phyloP scores from a whole-genome alignment of 2,797 vertebrate genomes.

The Brachyrhaphis roseni region DNA sequence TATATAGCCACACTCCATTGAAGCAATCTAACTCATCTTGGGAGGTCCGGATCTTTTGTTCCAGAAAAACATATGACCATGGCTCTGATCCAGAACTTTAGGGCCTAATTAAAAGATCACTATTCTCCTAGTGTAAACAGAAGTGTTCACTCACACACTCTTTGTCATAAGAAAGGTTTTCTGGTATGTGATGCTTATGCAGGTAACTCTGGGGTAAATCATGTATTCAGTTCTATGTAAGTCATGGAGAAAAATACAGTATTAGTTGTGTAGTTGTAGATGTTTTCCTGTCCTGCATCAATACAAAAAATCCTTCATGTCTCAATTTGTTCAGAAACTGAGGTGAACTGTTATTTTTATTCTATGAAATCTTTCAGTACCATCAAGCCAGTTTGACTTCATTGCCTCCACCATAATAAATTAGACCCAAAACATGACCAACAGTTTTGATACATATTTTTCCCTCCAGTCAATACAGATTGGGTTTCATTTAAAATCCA shows the following conservation, averaged over 20 bases:
- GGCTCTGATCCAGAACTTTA: not conserved
- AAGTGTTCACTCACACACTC: not conserved
- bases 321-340: no score
- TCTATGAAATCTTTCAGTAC: no score
- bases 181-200: not conserved
- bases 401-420: no score
- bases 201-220: not conserved
- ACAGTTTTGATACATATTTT: no score
- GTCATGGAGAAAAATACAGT: not conserved
- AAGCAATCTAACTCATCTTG: not conserved
- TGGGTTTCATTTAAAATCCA: no score
- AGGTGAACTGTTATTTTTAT: no score
- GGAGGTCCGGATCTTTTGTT: not conserved
- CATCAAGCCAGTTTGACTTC: no score
- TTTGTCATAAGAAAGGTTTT: not conserved
- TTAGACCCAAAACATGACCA: no score
- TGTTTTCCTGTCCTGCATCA: not conserved
- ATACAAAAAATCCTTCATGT: not conserved
- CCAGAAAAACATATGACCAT: not conserved
- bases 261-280: not conserved
- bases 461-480: no score
- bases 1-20: not conserved
- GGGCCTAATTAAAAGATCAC: not conserved
- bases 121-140: not conserved
- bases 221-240: not conserved